Evolutionary conservation across 92 coral and sea anemone genomes (phyloP).

Genomic region (Palythoa grandis): DNA sequence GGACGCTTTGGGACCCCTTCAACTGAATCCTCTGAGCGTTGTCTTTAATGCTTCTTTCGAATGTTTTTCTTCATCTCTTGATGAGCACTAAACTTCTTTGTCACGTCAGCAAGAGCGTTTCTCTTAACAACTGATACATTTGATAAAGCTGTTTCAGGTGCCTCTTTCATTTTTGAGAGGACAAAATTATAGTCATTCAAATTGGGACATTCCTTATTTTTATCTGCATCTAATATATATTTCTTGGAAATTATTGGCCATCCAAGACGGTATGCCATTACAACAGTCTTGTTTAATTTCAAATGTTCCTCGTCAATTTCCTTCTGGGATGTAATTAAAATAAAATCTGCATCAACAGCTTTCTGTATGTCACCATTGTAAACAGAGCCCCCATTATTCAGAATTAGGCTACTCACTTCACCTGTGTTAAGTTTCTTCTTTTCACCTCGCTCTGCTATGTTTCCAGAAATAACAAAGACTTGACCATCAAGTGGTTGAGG

Average conservation of each 20-base stretch:
- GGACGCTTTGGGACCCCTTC: slow-evolving; percentile 13
- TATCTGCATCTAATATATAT: background rate
- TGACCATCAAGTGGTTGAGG: background rate
- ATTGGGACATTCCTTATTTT: slow-evolving; percentile 2
- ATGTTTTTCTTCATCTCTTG: too few species aligned
- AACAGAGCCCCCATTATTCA: background rate
- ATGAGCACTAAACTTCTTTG: too few species aligned
- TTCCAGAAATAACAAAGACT: background rate
- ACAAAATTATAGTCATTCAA: background rate
- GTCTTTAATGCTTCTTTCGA: too few species aligned
- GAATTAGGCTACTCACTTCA: background rate
- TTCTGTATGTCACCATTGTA: too few species aligned
- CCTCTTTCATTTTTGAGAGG: slow-evolving; percentile 9
- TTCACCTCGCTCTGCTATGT: too few species aligned
- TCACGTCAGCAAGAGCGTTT: too few species aligned
- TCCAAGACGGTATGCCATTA: background rate
- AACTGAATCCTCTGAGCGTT: slow-evolving; percentile 7
- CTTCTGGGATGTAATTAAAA: too few species aligned
- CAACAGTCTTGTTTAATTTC: background rate
- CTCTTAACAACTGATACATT: too few species aligned
- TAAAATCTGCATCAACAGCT: too few species aligned
- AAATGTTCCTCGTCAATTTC: background rate
- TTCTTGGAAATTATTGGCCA: background rate
- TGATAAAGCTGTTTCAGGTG: slow-evolving; percentile 20
- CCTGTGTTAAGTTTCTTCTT: background rate